Conservation (phyloP, 2,888 invertebrate species). For the Hemithea aestivaria region DNA sequence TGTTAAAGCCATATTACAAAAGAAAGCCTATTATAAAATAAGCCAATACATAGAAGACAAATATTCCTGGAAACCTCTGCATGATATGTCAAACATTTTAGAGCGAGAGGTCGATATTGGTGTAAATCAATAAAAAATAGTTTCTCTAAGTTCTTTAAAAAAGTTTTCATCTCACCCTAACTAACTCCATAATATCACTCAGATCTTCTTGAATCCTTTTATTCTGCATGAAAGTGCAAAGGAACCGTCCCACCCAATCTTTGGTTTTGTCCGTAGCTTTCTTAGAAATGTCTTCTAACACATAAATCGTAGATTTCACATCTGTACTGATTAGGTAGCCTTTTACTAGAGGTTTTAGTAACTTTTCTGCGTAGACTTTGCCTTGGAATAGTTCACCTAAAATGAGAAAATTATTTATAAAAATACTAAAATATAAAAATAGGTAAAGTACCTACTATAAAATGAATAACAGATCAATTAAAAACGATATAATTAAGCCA, state of each 20-base stretch:
- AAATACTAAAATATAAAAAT: conserved; percentile 2
- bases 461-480: too few species aligned
- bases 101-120: too few species aligned
- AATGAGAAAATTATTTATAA: too few species aligned
- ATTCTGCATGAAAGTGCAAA: conserved; percentile 67
- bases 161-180: conserved; percentile 67
- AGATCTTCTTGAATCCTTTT: conserved; percentile 62
- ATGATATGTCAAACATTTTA: too few species aligned
- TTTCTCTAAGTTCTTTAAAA: too few species aligned
- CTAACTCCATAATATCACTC: conserved; percentile 52
- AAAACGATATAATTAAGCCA: too few species aligned
- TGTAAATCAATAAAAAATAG: too few species aligned
- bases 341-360: conserved; percentile 68
- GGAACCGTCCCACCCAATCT: conserved; percentile 79
- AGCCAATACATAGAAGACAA: too few species aligned
- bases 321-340: conserved; percentile 71
- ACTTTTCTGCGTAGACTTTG: conserved; percentile 67
- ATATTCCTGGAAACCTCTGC: too few species aligned
- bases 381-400: conserved; percentile 70
- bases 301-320: conserved; percentile 59
- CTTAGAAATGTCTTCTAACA: conserved; percentile 66
- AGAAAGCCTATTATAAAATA: too few species aligned
- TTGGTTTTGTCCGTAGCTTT: conserved; percentile 62
- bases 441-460: conserved; percentile 2
- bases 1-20: too few species aligned